phyloP scores from a whole-genome alignment of 2,888 invertebrate species.

The Tortrix viridana region DNA sequence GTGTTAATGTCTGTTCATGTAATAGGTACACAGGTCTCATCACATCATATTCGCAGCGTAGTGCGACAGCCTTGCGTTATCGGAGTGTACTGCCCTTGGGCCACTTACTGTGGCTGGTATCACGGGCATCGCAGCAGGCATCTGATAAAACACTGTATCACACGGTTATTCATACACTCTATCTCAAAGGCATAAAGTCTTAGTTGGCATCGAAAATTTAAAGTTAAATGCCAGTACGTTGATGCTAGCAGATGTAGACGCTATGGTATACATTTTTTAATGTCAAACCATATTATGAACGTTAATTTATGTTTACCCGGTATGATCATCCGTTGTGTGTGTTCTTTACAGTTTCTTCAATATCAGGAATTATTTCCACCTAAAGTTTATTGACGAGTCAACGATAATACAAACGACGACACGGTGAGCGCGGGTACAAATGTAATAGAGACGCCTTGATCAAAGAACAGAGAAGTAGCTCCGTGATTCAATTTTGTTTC shows the following conservation, averaged over 20 bases:
- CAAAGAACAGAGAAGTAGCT: constrained; percentile 59
- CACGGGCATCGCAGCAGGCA: constrained; percentile 68
- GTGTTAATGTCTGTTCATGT: background rate
- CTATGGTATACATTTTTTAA: constrained; percentile 38
- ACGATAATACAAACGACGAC: constrained; percentile 19
- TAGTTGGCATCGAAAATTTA: constrained; percentile 1
- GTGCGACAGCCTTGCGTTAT: constrained; percentile 74
- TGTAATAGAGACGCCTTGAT: constrained; percentile 42
- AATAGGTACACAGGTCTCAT: constrained; percentile 6
- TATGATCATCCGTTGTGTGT: background rate
- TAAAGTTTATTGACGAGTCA: constrained; percentile 13
- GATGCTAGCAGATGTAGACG: constrained; percentile 29
- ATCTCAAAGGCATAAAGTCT: constrained; percentile 10
- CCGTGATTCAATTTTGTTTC: constrained; percentile 78
- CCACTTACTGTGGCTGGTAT: constrained; percentile 70
- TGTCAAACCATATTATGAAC: constrained; percentile 37
- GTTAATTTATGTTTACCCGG: constrained; percentile 7
- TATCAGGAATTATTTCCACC: constrained; percentile 9
- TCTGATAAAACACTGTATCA: constrained; percentile 61
- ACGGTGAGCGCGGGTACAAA: constrained; percentile 2
- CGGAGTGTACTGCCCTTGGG: constrained; percentile 75
- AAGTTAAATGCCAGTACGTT: constrained; percentile 4
- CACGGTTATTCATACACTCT: constrained; percentile 21
- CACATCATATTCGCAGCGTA: constrained; percentile 40
- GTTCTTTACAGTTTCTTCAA: background rate